phyloP scores from a whole-genome alignment of 2,888 invertebrate genomes.

The Coleophora deauratella region DNA sequence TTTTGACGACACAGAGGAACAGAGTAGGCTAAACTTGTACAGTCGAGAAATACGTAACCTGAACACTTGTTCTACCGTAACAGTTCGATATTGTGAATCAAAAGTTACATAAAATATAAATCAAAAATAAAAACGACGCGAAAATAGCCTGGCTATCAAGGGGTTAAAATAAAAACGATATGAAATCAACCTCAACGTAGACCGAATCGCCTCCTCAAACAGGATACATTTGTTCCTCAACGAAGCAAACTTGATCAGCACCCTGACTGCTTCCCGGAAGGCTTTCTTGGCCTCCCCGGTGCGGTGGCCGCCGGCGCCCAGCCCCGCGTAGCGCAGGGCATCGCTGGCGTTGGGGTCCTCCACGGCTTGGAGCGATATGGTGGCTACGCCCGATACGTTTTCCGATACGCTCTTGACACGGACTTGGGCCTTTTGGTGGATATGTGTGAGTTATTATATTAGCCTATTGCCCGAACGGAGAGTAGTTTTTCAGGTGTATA shows the following conservation, averaged over 20 bases:
- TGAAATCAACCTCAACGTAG: conserved; percentile 46
- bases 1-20: too few species aligned
- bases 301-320: conserved; percentile 59
- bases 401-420: conserved; percentile 51
- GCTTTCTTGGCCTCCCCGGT: conserved; percentile 56
- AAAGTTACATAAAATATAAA: too few species aligned
- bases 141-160: too few species aligned
- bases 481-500: too few species aligned
- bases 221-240: conserved; percentile 54
- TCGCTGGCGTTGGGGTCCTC: conserved; percentile 49
- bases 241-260: conserved; percentile 67
- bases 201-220: conserved; percentile 48
- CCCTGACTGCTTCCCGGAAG: conserved; percentile 49
- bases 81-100: too few species aligned
- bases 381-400: conserved; percentile 60
- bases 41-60: too few species aligned
- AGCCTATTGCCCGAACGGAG: too few species aligned
- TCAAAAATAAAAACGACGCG: too few species aligned
- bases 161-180: not conserved
- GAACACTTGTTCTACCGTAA: too few species aligned
- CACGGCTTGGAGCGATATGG: conserved; percentile 45
- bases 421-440: conserved; percentile 46
- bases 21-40: too few species aligned
- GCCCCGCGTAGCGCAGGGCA: conserved; percentile 48
- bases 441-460: too few species aligned